Evolutionary conservation across 2,113 vertebrate species (phyloP).

Genomic region (Austrofundulus limnaeus): DNA sequence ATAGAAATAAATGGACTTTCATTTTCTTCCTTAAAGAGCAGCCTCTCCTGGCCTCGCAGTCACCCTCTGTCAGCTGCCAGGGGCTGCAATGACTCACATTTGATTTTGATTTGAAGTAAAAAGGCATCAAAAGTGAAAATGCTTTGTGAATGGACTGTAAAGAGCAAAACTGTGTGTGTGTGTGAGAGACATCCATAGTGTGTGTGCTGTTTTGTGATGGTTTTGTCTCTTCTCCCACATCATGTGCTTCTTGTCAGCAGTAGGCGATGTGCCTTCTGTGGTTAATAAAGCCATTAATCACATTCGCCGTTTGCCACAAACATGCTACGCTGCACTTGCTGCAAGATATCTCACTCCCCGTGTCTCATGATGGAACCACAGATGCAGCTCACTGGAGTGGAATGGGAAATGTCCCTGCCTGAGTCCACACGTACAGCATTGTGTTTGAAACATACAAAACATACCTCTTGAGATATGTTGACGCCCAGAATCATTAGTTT

Average conservation of each 20-base stretch:
- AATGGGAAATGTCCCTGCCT: slow-evolving; percentile 20
- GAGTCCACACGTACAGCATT: not conserved
- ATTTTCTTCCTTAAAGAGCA: slow-evolving; percentile 27
- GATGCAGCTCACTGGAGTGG: slow-evolving; percentile 35
- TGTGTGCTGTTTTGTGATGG: not conserved
- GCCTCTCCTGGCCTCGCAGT: slow-evolving; percentile 3
- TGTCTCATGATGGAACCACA: slow-evolving; percentile 30
- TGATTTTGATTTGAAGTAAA: slow-evolving; percentile 20
- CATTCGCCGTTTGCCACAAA: slow-evolving; percentile 46
- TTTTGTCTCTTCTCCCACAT: slow-evolving; percentile 5
- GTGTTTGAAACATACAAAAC: not conserved
- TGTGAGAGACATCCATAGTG: slow-evolving; percentile 17
- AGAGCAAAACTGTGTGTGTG: not conserved
- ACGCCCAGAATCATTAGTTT: not conserved
- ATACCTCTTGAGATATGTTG: not conserved
- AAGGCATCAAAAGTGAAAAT: not conserved
- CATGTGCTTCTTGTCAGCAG: slow-evolving; percentile 22
- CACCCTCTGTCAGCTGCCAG: not conserved
- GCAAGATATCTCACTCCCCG: slow-evolving; percentile 48
- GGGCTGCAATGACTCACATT: slow-evolving; percentile 11
- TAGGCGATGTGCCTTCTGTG: slow-evolving; percentile 39
- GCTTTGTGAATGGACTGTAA: not conserved
- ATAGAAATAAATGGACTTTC: slow-evolving; percentile 23
- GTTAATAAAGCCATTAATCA: slow-evolving; percentile 70
- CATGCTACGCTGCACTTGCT: slow-evolving; percentile 21